phyloP scores from a whole-genome alignment of 2,113 vertebrate species.

The Oriolus oriolus region DNA sequence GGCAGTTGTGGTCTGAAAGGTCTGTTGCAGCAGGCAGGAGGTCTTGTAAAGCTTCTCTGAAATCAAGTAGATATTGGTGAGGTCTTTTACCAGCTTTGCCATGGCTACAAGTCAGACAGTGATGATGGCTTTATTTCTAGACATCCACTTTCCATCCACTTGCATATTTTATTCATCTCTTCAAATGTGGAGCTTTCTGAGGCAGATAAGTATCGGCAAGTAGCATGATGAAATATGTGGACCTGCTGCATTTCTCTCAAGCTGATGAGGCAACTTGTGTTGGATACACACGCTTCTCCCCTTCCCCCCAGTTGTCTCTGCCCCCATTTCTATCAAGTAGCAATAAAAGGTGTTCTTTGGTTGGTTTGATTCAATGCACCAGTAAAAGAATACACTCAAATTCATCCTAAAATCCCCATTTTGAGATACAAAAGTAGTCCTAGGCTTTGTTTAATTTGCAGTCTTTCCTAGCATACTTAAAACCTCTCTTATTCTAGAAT shows the following conservation, averaged over 20 bases:
- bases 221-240: not conserved
- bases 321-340: not conserved
- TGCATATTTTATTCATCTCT: not conserved
- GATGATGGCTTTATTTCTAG: not conserved
- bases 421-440: not conserved
- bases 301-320: not conserved
- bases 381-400: not conserved
- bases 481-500: not conserved
- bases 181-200: not conserved
- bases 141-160: not conserved
- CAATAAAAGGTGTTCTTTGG: not conserved
- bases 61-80: not conserved
- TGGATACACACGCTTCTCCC: accelerated
- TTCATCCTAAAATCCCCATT: not conserved
- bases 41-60: not conserved
- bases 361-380: not conserved
- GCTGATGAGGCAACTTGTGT: not conserved
- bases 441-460: not conserved
- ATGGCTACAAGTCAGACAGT: not conserved
- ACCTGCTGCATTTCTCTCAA: not conserved
- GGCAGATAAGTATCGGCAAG: not conserved
- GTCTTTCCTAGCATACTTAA: not conserved
- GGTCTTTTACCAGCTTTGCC: not conserved
- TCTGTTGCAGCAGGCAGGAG: not conserved
- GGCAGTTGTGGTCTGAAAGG: not conserved